These are phyloP conservation scores for Drosophila suboccidentalis DNA, from an alignment of 2,888 invertebrate species.

Conservation along the genomic window DNA sequence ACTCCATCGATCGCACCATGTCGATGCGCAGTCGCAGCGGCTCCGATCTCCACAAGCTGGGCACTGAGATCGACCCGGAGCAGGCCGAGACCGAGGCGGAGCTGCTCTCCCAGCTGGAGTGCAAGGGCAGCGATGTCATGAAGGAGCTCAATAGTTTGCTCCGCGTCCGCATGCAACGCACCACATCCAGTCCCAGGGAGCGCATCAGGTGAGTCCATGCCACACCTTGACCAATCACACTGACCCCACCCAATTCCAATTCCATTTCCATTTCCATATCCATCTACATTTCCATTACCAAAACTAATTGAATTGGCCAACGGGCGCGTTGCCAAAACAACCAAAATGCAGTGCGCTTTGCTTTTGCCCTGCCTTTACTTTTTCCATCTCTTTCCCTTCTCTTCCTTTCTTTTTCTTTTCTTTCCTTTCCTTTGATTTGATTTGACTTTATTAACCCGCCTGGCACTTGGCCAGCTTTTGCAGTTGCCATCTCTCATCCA, in stretches of 20 bases:
- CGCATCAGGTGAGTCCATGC: constrained; percentile 80
- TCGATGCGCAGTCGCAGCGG: constrained; percentile 85
- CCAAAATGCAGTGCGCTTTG: constrained; percentile 32
- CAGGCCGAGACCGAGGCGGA: constrained; percentile 85
- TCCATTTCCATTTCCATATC: constrained; percentile 13
- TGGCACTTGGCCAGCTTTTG: constrained; percentile 63
- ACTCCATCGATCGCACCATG: constrained; percentile 84
- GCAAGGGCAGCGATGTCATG: constrained; percentile 86
- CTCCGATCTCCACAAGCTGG: constrained; percentile 87
- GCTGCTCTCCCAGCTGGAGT: constrained; percentile 86
- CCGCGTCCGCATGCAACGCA: constrained; percentile 82
- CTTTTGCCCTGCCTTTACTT: constrained; percentile 10
- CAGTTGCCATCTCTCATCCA: constrained; percentile 19
- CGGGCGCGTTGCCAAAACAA: constrained; percentile 51
- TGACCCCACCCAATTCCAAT: constrained; percentile 27
- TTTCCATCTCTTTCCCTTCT: constrained; percentile 12
- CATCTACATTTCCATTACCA: constrained; percentile 21
- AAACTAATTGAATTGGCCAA: constrained; percentile 68
- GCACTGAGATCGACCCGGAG: constrained; percentile 66
- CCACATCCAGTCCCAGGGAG: constrained; percentile 53
- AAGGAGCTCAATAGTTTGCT: constrained; percentile 87
- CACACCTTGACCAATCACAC: constrained; percentile 15
- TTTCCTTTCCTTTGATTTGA: constrained; percentile 51
- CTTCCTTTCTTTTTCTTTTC: background rate
- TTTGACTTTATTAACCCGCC: constrained; percentile 54